phyloP scores from a whole-genome alignment of 2,888 invertebrate species.

The Adelphocoris suturalis region DNA sequence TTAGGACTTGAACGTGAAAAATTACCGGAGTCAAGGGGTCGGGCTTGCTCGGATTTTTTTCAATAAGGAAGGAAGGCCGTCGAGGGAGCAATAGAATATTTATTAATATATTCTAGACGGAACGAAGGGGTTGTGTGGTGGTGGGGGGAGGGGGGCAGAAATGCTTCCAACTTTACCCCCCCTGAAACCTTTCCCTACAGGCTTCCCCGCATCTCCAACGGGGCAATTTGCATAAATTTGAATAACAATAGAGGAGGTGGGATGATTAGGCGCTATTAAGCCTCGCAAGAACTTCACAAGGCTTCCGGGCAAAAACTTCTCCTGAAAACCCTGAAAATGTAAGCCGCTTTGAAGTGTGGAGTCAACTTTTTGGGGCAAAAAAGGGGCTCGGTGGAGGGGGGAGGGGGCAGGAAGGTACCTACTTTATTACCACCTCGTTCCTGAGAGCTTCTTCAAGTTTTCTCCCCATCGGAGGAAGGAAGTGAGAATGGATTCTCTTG shows the following conservation, averaged over 20 bases:
- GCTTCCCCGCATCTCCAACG: neutral
- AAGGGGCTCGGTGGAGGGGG: neutral
- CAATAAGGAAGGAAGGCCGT: conserved; percentile 12
- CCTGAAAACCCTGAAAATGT: conserved; percentile 60
- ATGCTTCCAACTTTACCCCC: conserved; percentile 63
- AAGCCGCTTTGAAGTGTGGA: conserved; percentile 60
- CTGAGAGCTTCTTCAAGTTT: neutral
- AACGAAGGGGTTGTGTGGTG: conserved; percentile 2
- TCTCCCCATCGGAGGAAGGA: neutral
- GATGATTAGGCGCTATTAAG: conserved; percentile 69
- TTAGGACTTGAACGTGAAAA: conserved; percentile 1
- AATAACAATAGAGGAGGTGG: conserved; percentile 67
- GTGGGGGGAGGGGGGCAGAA: neutral
- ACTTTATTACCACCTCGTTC: conserved; percentile 51
- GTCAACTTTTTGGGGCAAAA: conserved; percentile 18
- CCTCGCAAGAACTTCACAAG: conserved; percentile 58
- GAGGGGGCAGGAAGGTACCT: neutral
- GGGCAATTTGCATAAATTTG: conserved; percentile 68
- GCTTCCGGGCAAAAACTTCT: conserved; percentile 58
- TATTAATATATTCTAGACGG: conserved; percentile 62
- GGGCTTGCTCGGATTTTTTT: neutral
- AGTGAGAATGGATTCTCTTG: neutral
- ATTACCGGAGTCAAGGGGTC: neutral
- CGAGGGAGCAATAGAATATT: conserved; percentile 56
- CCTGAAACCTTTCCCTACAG: neutral